Evolutionary conservation across 2,888 invertebrate genomes (phyloP), one percentile per base, ranked within the genome.

Genomic region (Saturnia japonica): DNA sequence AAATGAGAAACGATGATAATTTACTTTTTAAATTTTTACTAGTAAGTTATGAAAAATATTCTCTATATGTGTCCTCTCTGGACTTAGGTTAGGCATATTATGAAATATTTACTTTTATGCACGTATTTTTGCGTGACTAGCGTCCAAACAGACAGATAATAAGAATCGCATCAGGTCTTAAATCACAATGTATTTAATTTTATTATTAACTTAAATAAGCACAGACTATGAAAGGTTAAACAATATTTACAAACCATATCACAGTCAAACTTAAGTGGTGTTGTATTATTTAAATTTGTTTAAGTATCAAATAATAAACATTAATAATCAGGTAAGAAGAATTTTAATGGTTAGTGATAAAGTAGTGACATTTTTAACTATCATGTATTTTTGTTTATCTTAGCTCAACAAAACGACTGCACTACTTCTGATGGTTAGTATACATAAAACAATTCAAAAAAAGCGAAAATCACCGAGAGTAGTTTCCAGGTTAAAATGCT

Each of bases 251-350:
- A 19, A 47, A 47, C 19, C 47, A 47, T 16, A 57, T 22, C 57
- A 28, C 22, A 25, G 4, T 25, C 14, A 57, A 25, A 25, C 25
- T 57, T 57, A 25, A 25, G 8, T 14, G 57, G 25, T 25, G 25
- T 57, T 57, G 57, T 9, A 25, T 57, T 57, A 57, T 57, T 57
- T 57, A 57, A 25, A 22, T 25, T 57, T 22, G 11, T 57, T 57
- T 57, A 57, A 57, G 25, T 57, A n/a, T n/a, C n/a, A 57, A 57
- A 57, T 57, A 57, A 25, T 57, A 25, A 57, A 57, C 57, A 57
- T 57, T 28, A 25, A 28, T 22, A 19, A 57, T 57, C 57, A 57
- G 57, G 57, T 57, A 57, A 25, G 14, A 57, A 57, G n/a, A 25
- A 25, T 57, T 57, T 57, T 22, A 25, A 25, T 57, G 57, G 12